A percentile compares a stretch with the other conserved stretches of the same genome.
phyloP scores from a whole-genome alignment of 1,140 invertebrate species.

The Eufriesea mexicana region DNA sequence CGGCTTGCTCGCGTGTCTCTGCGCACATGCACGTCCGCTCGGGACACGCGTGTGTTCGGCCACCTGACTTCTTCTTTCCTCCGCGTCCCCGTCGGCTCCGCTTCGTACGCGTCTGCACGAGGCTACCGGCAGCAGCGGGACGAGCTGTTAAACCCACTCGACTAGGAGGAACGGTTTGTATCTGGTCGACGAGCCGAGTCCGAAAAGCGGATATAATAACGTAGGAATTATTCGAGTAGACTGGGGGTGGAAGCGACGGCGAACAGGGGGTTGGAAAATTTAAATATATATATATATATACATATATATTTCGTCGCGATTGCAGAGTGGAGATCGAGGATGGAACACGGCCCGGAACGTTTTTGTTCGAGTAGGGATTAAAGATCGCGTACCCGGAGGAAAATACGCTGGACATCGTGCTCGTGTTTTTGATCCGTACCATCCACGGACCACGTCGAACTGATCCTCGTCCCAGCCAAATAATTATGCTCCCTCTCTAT shows the following conservation, averaged over 20 bases:
- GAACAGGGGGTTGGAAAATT: neutral
- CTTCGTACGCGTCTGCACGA: conserved; percentile 33
- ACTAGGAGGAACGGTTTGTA: conserved; percentile 44
- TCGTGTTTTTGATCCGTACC: conserved; percentile 26
- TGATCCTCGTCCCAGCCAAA: neutral
- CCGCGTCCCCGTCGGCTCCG: conserved; percentile 31
- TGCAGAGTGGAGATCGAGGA: neutral
- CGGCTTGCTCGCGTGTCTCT: conserved; percentile 44
- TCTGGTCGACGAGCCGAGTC: conserved; percentile 27
- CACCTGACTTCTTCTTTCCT: conserved; percentile 58
- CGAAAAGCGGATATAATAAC: conserved; percentile 71
- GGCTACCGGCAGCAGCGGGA: conserved; percentile 32
- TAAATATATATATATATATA: neutral
- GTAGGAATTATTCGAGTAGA: conserved; percentile 57
- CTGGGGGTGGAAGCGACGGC: neutral
- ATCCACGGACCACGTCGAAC: neutral
- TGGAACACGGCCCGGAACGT: neutral
- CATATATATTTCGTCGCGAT: neutral
- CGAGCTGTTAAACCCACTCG: conserved; percentile 69
- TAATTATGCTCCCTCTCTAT: neutral
- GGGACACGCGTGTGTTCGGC: conserved; percentile 24
- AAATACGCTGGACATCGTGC: conserved; percentile 28
- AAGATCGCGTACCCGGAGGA: conserved; percentile 24
- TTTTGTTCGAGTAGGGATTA: conserved; percentile 51
- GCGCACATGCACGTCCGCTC: neutral